These are phyloP conservation scores for Austrofundulus limnaeus DNA, from an alignment of 2,113 vertebrate genomes.

Conservation along the genomic window DNA sequence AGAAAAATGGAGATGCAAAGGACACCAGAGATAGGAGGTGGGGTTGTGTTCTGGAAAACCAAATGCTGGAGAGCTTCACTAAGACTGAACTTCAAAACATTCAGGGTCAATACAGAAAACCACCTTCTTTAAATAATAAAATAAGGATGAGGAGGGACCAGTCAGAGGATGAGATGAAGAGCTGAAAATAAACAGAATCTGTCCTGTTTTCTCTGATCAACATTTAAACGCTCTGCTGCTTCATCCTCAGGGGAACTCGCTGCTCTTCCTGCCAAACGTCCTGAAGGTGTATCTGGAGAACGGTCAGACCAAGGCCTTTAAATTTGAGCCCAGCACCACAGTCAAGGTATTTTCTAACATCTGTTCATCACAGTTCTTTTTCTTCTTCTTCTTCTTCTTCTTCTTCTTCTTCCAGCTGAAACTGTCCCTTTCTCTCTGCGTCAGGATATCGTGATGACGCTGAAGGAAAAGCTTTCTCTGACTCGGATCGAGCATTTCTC, in stretches of 20 bases:
- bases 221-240: not conserved
- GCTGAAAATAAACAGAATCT: not conserved
- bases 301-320: slow-evolving; percentile 97
- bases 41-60: too few relatives aligned
- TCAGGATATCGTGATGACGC: slow-evolving; percentile 94
- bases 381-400: too few relatives aligned
- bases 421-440: slow-evolving; percentile 13
- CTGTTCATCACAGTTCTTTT: too few relatives aligned
- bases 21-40: not conserved
- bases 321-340: slow-evolving; percentile 90
- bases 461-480: slow-evolving; percentile 95
- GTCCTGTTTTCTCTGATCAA: not conserved
- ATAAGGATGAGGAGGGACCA: not conserved
- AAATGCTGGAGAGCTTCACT: slow-evolving; percentile 19
- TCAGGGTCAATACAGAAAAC: slow-evolving; percentile 19
- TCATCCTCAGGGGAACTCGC: slow-evolving; percentile 87
- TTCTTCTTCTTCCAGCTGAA: too few relatives aligned
- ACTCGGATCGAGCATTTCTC: slow-evolving; percentile 87
- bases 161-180: too few relatives aligned
- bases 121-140: slow-evolving; percentile 8
- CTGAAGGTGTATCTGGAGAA: slow-evolving; percentile 98
- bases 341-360: slow-evolving; percentile 85
- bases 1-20: not conserved
- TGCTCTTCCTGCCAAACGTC: slow-evolving; percentile 95
- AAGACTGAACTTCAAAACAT: slow-evolving; percentile 36